Percentiles rank a stretch among this genome's conserved stretches.
Conservation (phyloP, 2,113 vertebrate genomes). For the Eretmochelys imbricata region DNA sequence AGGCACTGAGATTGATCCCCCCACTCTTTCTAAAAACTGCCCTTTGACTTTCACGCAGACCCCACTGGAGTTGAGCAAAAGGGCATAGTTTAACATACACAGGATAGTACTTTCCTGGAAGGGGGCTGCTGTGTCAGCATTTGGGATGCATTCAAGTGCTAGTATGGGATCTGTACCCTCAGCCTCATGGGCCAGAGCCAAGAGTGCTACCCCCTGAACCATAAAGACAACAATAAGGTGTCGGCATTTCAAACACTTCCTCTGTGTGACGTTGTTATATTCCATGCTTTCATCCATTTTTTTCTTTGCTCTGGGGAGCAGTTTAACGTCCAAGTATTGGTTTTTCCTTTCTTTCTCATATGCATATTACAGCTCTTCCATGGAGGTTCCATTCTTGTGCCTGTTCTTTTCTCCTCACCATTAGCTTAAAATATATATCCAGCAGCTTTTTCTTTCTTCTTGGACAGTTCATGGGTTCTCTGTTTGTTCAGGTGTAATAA, state of each 20-base stretch:
- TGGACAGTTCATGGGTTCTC: background rate
- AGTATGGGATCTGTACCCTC: background rate
- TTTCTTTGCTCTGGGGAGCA: constrained; percentile 30
- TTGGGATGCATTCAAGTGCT: background rate
- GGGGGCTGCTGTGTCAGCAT: background rate
- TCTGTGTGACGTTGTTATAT: constrained; percentile 13
- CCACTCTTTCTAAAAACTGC: background rate
- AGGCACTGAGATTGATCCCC: background rate
- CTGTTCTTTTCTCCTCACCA: constrained; percentile 57
- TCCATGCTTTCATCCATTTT: constrained; percentile 18
- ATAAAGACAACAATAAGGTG: background rate
- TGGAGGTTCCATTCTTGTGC: constrained; percentile 57
- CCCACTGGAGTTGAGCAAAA: background rate
- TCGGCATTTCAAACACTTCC: constrained; percentile 45
- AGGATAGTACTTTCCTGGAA: background rate
- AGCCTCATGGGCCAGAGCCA: constrained; percentile 11
- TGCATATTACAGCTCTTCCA: constrained; percentile 24
- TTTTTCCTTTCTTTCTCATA: constrained; percentile 22
- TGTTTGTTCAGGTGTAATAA: background rate
- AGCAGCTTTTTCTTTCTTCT: constrained; percentile 39
- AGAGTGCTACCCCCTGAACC: constrained; percentile 11
- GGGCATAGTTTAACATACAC: rapidly evolving
- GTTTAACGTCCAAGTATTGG: constrained; percentile 25
- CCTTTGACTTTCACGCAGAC: background rate
- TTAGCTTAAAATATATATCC: constrained; percentile 10